phyloP scores from a whole-genome alignment of 2,113 vertebrate species.

The Plecturocebus donacophilus region DNA sequence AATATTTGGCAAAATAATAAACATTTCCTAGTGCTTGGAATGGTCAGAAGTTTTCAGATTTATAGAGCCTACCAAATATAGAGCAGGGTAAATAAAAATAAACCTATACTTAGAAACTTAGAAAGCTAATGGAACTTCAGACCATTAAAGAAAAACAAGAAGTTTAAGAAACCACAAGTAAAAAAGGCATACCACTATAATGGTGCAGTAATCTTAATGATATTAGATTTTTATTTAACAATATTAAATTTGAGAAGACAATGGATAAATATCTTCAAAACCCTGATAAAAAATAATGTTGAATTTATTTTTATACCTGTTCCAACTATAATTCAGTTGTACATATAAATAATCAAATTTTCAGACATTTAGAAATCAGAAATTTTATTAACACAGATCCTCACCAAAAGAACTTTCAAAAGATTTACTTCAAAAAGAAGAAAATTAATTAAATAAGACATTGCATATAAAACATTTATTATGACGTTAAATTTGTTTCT shows the following conservation, averaged over 20 bases:
- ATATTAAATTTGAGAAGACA: not conserved
- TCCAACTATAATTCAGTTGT: not conserved
- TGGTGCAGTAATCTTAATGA: not conserved
- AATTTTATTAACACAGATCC: not conserved
- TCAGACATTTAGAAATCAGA: constrained; percentile 16
- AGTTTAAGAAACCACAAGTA: not conserved
- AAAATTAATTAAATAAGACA: not conserved
- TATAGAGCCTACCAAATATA: not conserved
- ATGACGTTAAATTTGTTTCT: not conserved
- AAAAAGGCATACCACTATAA: not conserved
- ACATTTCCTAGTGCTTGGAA: not conserved
- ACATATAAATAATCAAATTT: not conserved
- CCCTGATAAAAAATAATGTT: constrained; percentile 21
- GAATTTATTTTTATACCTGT: constrained; percentile 59
- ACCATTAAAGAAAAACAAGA: constrained; percentile 18
- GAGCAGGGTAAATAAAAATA: constrained; percentile 20
- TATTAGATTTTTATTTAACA: not conserved
- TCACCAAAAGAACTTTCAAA: constrained; percentile 26
- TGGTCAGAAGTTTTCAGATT: not conserved
- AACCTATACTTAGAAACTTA: not conserved
- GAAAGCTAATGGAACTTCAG: not conserved
- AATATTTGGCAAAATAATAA: constrained; percentile 14
- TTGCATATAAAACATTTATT: not conserved
- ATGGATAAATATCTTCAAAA: constrained; percentile 1
- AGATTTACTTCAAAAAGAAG: not conserved